Evolutionary conservation across 2,113 vertebrate species (phyloP), one percentile per base, ranked within the genome.

Genomic region (Maccullochella peelii): DNA sequence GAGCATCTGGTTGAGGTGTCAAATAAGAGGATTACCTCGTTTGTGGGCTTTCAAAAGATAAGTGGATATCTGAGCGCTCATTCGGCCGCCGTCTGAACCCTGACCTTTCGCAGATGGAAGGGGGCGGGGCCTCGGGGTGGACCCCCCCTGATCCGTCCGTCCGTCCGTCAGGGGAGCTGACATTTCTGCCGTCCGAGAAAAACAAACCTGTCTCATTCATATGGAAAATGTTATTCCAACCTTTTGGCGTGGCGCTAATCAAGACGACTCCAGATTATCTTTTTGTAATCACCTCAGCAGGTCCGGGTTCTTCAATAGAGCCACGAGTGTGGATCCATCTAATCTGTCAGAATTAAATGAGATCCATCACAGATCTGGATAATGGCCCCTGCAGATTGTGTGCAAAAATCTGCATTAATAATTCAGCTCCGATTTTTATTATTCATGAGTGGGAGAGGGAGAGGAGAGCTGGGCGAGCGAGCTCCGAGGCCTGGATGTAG

Each of bases 321-420:
- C 65, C 83, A 38, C 83, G 38, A 91, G 81, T 82, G 87, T 83
- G 80, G 89, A 90, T 88, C 84, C 77, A 77, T 94, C 89, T 91
- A 89, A 94, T 93, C 92, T 89, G 89, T 87, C 92, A 85, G 93
- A 91, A 90, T 93, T 77, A 89, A 94, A 95, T 84, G 84, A 91
- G 93, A 95, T 93, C 90, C 91, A 88, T 90, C 94, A 87, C 80
- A 80, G 70, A 86, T 91, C 87, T n/a, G 76, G 81, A 89, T 94
- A 95, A 95, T 94, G 87, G 89, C 78, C 85, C 83, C 82, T 74
- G 88, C 85, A 94, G 89, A 95, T 95, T 89, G 92, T 92, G 93
- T 92, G 93, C 91, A 93, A 95, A 95, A 94, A 95, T 94, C 91
- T 94, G 88, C 73, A 93, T 95, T 73, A 94, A 94, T 95, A 93